A percentile compares a stretch with the other conserved stretches of the same genome.
Evolutionary conservation across 92 coral and sea anemone genomes (phyloP).

Genomic region (Zoanthus sociatus): DNA sequence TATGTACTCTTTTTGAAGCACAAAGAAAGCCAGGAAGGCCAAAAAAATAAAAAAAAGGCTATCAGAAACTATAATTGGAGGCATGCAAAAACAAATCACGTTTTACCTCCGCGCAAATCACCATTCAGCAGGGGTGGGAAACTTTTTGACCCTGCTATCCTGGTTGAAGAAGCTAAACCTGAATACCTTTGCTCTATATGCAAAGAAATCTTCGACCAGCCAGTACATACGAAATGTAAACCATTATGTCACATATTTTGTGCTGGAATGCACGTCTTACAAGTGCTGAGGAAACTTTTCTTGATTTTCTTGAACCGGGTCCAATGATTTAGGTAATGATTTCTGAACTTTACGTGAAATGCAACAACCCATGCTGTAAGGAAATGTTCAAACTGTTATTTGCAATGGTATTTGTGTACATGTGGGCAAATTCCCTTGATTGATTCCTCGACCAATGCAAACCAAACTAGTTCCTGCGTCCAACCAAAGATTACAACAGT

Average conservation of each 20-base stretch:
- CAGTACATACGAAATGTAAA: slow-evolving; percentile 19
- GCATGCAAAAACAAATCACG: slow-evolving; percentile 6
- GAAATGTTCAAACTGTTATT: background rate
- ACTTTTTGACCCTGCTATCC: background rate
- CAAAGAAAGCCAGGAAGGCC: background rate
- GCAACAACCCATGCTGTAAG: background rate
- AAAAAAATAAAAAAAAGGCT: background rate
- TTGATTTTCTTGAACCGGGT: background rate
- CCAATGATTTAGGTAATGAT: background rate
- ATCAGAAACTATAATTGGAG: background rate
- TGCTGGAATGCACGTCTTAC: background rate
- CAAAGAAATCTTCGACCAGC: slow-evolving; percentile 8
- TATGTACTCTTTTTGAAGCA: background rate
- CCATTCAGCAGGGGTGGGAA: background rate
- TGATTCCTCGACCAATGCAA: background rate
- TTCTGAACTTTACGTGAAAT: background rate
- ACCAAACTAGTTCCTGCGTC: background rate
- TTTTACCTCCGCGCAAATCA: background rate
- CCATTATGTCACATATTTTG: slow-evolving; percentile 4
- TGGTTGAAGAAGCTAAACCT: background rate
- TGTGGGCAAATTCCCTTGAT: too few relatives aligned
- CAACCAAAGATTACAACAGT: background rate
- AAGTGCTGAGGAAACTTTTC: background rate
- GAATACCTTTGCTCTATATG: background rate
- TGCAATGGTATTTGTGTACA: background rate